Conservation (phyloP, 2,888 invertebrate species). For the Athalia circularis region DNA sequence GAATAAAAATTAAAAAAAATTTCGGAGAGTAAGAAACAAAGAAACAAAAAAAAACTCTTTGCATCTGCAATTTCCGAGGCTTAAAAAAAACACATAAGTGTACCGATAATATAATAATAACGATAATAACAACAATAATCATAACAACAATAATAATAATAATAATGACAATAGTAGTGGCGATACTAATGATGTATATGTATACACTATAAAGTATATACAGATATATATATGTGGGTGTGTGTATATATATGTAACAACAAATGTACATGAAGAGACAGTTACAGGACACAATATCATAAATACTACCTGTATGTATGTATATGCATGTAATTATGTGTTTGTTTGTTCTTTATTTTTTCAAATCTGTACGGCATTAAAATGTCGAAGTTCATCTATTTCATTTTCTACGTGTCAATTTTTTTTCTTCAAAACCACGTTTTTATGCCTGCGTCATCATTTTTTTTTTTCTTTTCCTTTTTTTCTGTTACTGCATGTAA, state of each 20-base stretch:
- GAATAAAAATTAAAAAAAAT: too few species aligned
- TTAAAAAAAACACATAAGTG: constrained; percentile 64
- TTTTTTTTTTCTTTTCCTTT: too few species aligned
- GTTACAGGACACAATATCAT: constrained; percentile 72
- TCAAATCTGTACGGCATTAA: too few species aligned
- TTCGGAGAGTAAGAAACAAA: background rate
- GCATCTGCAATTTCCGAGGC: constrained; percentile 70
- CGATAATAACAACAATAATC: constrained; percentile 38
- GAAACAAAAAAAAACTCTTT: constrained; percentile 53
- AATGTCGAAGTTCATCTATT: too few species aligned
- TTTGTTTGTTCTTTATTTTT: background rate
- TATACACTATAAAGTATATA: constrained; percentile 47
- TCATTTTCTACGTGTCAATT: too few species aligned
- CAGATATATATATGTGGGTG: constrained; percentile 47
- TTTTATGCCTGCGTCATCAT: too few species aligned
- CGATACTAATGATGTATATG: background rate
- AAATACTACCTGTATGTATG: constrained; percentile 71
- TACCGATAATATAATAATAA: constrained; percentile 64
- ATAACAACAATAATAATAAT: too few species aligned
- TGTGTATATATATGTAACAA: constrained; percentile 62
- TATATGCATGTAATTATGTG: constrained; percentile 42
- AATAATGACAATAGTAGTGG: too few species aligned
- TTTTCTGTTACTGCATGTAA: too few species aligned
- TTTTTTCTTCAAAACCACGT: too few species aligned
- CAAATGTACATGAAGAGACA: constrained; percentile 69